Conservation (phyloP, 2,888 invertebrate genomes). For the Xiphydria camelus region DNA sequence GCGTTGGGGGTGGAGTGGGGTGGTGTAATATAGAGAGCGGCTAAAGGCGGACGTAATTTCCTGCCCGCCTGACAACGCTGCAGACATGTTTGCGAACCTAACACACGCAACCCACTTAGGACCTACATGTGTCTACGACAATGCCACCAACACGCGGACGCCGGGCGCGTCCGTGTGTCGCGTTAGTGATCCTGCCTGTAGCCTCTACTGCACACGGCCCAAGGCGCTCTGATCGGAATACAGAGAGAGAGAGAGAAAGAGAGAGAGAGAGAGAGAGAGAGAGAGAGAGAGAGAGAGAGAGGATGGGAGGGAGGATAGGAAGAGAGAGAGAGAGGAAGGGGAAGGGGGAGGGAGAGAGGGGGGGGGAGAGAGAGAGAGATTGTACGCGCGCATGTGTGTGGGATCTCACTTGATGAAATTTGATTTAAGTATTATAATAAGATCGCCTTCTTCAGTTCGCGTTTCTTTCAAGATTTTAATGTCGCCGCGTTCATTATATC, state of each 20-base stretch:
- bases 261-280: slow-evolving; percentile 12
- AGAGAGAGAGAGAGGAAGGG: too few relatives aligned
- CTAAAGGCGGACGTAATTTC: slow-evolving; percentile 58
- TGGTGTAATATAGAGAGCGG: slow-evolving; percentile 39
- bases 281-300: slow-evolving; percentile 4
- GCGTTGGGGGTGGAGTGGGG: slow-evolving; percentile 33
- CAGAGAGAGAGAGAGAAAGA: slow-evolving; percentile 24
- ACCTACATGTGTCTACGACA: slow-evolving; percentile 48
- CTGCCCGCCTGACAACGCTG: slow-evolving; percentile 54
- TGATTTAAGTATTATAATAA: too few relatives aligned
- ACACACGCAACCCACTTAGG: slow-evolving; percentile 39
- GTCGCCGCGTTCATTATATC: too few relatives aligned
- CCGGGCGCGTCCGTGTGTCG: too few relatives aligned
- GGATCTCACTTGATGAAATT: too few relatives aligned
- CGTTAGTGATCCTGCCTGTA: slow-evolving; percentile 27
- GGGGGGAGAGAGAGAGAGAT: slow-evolving; percentile 11
- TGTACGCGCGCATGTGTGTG: too few relatives aligned
- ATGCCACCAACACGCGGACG: slow-evolving; percentile 33
- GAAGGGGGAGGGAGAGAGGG: slow-evolving; percentile 10
- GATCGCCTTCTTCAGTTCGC: too few relatives aligned
- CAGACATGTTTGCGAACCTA: slow-evolving; percentile 56
- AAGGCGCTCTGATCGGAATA: slow-evolving; percentile 46
- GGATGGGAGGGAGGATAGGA: background rate
- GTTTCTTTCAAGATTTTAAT: too few relatives aligned
- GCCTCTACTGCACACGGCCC: slow-evolving; percentile 34